Evolutionary conservation across 2,797 vertebrate species (phyloP).

Genomic region (Oryzias dopingdopingensis): DNA sequence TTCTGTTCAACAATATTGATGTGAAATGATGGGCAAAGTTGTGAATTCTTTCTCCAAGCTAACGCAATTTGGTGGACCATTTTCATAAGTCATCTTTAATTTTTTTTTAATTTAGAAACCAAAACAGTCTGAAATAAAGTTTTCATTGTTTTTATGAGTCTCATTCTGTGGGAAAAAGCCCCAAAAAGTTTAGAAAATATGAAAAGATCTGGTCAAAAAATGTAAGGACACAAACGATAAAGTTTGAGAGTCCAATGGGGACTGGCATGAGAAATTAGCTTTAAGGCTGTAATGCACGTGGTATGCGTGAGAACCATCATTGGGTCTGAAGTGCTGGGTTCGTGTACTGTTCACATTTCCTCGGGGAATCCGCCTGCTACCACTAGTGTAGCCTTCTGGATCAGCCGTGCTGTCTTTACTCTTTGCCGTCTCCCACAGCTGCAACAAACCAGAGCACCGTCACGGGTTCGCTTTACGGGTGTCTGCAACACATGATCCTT

Average conservation of each 20-base stretch:
- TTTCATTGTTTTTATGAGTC: neutral
- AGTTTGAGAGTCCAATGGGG: constrained; percentile 37
- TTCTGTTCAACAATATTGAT: too few relatives aligned
- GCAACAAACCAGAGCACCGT: constrained; percentile 39
- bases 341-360: constrained; percentile 19
- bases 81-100: too few relatives aligned
- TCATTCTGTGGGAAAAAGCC: too few relatives aligned
- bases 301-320: constrained; percentile 25
- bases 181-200: constrained; percentile 2
- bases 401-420: constrained; percentile 18
- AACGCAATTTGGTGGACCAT: too few relatives aligned
- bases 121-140: constrained; percentile 28
- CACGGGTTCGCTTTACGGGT: constrained; percentile 50
- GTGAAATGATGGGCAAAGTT: too few relatives aligned
- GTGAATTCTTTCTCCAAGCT: too few relatives aligned
- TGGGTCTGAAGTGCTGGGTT: constrained; percentile 28
- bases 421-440: constrained; percentile 43
- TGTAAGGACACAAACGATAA: constrained; percentile 27
- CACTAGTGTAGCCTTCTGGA: too few relatives aligned
- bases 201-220: constrained; percentile 17
- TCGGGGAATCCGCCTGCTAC: neutral
- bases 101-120: neutral
- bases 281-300: constrained; percentile 40
- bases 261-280: constrained; percentile 57
- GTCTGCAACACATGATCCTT: constrained; percentile 53